Percentiles rank a stretch among this genome's conserved stretches.
phyloP scores from a whole-genome alignment of 2,113 vertebrate species.

The Thamnaconus septentrionalis region DNA sequence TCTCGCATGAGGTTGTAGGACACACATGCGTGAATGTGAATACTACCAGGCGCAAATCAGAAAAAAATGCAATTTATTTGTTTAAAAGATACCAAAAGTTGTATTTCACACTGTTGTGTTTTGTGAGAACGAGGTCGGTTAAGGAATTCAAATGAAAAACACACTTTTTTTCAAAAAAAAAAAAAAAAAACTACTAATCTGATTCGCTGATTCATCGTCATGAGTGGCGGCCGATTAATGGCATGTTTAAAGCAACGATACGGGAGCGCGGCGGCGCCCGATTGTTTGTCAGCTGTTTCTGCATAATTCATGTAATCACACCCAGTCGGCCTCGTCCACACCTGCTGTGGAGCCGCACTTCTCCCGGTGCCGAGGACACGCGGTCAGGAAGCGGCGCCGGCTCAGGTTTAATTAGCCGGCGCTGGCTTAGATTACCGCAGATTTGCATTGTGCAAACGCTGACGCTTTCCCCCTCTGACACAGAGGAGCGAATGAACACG shows the following conservation, averaged over 20 bases:
- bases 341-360: constrained; percentile 33
- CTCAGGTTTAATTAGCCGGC: constrained; percentile 14
- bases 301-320: constrained; percentile 67
- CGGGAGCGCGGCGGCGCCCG: constrained; percentile 29
- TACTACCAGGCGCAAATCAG: background rate
- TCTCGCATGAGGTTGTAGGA: constrained; percentile 79
- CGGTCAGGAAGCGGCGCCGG: constrained; percentile 1
- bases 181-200: background rate
- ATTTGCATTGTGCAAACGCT: constrained; percentile 5
- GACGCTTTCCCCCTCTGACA: background rate
- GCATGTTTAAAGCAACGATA: constrained; percentile 75
- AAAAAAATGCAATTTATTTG: background rate
- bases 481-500: too few relatives aligned
- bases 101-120: too few relatives aligned
- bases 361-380: background rate
- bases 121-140: too few relatives aligned
- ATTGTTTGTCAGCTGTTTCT: constrained; percentile 51
- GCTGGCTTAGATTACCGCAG: background rate
- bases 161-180: background rate
- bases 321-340: constrained; percentile 40
- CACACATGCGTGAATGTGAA: background rate
- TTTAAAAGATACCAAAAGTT: too few relatives aligned
- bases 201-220: constrained; percentile 19
- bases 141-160: background rate
- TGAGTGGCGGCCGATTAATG: constrained; percentile 60